A percentile compares a stretch with the other conserved stretches of the same genome.
Conservation (phyloP, 1,140 invertebrate species). For the Octopus bimaculoides region DNA sequence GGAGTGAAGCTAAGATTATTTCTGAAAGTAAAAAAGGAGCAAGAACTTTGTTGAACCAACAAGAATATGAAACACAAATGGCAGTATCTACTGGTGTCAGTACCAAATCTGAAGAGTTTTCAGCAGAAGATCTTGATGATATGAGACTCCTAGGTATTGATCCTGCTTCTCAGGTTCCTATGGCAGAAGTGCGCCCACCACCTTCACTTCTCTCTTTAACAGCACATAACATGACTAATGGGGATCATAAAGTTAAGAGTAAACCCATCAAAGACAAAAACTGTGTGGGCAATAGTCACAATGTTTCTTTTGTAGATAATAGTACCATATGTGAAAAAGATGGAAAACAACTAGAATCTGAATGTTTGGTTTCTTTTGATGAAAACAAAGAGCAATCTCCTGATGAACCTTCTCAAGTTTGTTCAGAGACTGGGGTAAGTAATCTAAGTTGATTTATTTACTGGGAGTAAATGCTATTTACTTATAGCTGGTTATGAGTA, state of each 20-base stretch:
- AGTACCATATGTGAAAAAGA: background rate
- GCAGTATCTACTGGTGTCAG: background rate
- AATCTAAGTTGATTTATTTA: background rate
- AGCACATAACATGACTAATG: too few relatives aligned
- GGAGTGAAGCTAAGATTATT: background rate
- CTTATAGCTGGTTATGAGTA: background rate
- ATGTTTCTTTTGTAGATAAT: background rate
- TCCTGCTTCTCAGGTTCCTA: conserved; percentile 19
- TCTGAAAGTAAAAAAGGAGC: too few relatives aligned
- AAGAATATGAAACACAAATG: background rate
- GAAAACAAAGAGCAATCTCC: too few relatives aligned
- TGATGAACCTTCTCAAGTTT: too few relatives aligned
- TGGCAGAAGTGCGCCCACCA: conserved; percentile 29
- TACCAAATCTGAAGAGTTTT: background rate
- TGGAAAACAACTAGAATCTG: background rate
- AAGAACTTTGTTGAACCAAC: background rate
- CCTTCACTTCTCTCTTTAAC: conserved; percentile 21
- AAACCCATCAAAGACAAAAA: too few relatives aligned
- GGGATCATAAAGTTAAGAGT: too few relatives aligned
- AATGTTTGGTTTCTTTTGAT: too few relatives aligned
- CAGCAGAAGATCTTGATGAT: conserved; percentile 25
- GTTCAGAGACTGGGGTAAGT: too few relatives aligned
- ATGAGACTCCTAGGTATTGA: conserved; percentile 39
- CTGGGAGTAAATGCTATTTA: background rate
- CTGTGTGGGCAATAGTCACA: too few relatives aligned